Percentiles rank a stretch among this genome's conserved stretches.
Conservation (phyloP, 2,113 vertebrate genomes). For the Cichladusa arquata region DNA sequence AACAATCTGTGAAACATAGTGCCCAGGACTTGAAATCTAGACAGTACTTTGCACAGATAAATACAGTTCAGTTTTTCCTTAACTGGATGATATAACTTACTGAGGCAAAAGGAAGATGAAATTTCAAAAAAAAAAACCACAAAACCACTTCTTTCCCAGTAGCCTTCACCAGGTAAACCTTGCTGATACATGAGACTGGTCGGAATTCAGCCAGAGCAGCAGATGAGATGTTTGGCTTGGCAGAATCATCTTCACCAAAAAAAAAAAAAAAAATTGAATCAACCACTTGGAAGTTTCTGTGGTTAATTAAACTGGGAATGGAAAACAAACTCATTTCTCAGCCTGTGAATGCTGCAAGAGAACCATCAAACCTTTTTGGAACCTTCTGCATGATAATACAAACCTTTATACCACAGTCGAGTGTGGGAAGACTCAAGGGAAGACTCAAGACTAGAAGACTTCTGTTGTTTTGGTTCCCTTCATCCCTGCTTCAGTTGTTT, state of each 20-base stretch:
- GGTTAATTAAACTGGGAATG: neutral
- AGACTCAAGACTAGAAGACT: neutral
- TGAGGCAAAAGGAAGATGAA: neutral
- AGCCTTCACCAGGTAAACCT: neutral
- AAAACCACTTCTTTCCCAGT: neutral
- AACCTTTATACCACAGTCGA: neutral
- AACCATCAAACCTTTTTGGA: neutral
- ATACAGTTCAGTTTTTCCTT: neutral
- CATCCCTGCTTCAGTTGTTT: neutral
- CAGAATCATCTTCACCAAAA: neutral
- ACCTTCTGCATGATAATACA: neutral
- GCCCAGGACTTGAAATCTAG: neutral
- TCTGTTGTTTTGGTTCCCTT: neutral
- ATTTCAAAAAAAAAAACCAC: neutral
- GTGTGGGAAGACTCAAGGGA: neutral
- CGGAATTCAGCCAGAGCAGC: neutral
- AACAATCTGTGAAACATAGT: neutral
- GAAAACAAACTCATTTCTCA: neutral
- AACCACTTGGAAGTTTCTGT: neutral
- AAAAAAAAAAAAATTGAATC: neutral
- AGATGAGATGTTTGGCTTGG: neutral
- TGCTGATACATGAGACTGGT: neutral
- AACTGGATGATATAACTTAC: neutral
- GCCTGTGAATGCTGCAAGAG: neutral
- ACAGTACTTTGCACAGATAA: neutral